Percentiles rank a stretch among this genome's conserved stretches.
phyloP scores from a whole-genome alignment of 2,113 vertebrate genomes.

The Anoura caudifer region DNA sequence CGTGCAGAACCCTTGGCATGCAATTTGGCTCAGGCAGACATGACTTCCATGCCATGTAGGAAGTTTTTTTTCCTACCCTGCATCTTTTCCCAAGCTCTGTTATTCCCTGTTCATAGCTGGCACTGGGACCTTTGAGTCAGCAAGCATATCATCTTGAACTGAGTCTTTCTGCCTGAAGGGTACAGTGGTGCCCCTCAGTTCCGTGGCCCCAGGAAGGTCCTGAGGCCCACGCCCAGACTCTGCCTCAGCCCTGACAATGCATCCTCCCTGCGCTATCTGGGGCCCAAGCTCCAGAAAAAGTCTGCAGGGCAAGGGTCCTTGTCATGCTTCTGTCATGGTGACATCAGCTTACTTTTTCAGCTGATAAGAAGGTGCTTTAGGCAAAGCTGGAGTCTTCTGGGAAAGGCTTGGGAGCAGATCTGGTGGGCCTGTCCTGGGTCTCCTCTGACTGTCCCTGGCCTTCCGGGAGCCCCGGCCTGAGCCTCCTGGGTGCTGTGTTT shows the following conservation, averaged over 20 bases:
- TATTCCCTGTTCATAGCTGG: background rate
- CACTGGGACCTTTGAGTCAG: background rate
- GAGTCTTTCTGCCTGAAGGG: background rate
- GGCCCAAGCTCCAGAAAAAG: background rate
- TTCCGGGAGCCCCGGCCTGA: background rate
- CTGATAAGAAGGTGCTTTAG: background rate
- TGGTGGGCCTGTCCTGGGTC: background rate
- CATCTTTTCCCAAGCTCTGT: background rate
- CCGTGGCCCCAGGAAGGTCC: background rate
- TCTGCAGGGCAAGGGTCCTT: background rate
- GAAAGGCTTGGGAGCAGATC: background rate
- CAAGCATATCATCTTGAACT: background rate
- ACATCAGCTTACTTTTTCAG: background rate
- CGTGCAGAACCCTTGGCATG: background rate
- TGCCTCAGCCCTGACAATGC: too few species aligned
- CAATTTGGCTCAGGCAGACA: background rate
- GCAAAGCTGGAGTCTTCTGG: constrained; percentile 32
- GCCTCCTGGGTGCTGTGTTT: background rate
- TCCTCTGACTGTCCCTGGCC: background rate
- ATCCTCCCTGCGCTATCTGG: background rate
- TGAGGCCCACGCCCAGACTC: background rate
- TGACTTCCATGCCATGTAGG: background rate
- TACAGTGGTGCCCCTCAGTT: background rate
- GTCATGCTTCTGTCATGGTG: background rate
- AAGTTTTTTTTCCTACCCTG: background rate